Evolutionary conservation across 2,797 vertebrate genomes (phyloP).

Genomic region (Gymnodraco acuticeps): DNA sequence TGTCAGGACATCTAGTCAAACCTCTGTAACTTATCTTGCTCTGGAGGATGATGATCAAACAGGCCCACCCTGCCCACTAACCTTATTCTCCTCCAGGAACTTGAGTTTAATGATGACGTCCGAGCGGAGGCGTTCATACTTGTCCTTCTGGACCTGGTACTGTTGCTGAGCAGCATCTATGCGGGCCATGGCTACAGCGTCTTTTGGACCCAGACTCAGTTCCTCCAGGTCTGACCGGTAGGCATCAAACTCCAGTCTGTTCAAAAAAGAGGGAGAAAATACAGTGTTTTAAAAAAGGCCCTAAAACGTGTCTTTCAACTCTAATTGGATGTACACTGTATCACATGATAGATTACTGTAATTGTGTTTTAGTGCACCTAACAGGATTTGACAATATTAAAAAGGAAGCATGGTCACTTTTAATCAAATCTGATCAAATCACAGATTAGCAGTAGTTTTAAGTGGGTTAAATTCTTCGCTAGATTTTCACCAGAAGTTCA

Average conservation of each 20-base stretch:
- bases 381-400: not conserved
- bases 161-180: slow-evolving; percentile 93
- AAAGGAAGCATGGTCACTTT: not conserved
- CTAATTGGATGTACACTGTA: not conserved
- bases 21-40: not conserved
- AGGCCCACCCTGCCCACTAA: slow-evolving; percentile 47
- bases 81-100: slow-evolving; percentile 99
- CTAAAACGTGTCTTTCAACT: not conserved
- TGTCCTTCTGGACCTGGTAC: slow-evolving; percentile 94
- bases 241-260: slow-evolving; percentile 94
- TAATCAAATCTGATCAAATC: not conserved
- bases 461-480: too few species aligned
- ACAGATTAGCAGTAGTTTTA: not conserved
- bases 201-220: slow-evolving; percentile 92
- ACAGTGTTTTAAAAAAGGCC: not conserved
- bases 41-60: not conserved
- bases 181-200: slow-evolving; percentile 89
- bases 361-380: not conserved
- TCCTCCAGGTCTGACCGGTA: slow-evolving; percentile 97
- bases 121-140: slow-evolving; percentile 94
- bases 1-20: not conserved
- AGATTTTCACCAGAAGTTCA: too few species aligned
- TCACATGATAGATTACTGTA: not conserved
- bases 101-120: slow-evolving; percentile 97
- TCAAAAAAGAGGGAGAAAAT: not conserved